Base-by-base conservation (phyloP, 1,140 invertebrate species). In the Trichonephila inaurata region DNA sequence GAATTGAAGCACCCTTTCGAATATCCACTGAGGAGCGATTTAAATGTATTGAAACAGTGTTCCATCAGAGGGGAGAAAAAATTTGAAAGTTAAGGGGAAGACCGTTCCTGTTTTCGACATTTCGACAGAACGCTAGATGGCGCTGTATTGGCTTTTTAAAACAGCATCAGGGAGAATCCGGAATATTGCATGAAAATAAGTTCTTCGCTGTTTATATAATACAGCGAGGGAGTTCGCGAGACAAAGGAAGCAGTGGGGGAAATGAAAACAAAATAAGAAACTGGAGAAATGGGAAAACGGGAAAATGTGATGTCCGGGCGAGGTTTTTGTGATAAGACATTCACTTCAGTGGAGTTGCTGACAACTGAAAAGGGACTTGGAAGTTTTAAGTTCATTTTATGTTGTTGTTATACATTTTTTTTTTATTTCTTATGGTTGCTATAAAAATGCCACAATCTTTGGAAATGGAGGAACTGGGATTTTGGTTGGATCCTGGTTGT, bases 121-220 rank as follows among this genome's bases (percentile, higher is more conserved):
- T 16, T 64, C 62, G 21, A 64, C 62, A 51, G 51, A 51, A 51
- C 44, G 82, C 44, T 58, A 85, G 82, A 85, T 60, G 82, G 82
- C 82, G 51, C 51, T 85, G 82, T 85, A 85, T 85, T 85, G 21
- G 44, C 82, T 58, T 85, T 85, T 85, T 60, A 58, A 60, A 51
- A 85, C 82, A 85, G n/a, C 58, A 85, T 58, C 66, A n/a, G 44
- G 14, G n/a, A 21, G 19, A 58, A 24, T 58, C 44, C 6, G 19
- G 82, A 85, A 85, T 85, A 60, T 85, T 85, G 82, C 82, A 85
- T 85, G 58, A 58, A 51, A 85, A 85, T 85, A 85, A 85, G 82
- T 85, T 58, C 44, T 77, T 33, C 44, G n/a, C 21, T 58, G 44
- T 85, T 85, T 60, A 85, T 85, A 58, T 85, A 85, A 85, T 24